Evolutionary conservation across 1,140 invertebrate genomes (phyloP).

Genomic region (Leptinotarsa defecta): DNA sequence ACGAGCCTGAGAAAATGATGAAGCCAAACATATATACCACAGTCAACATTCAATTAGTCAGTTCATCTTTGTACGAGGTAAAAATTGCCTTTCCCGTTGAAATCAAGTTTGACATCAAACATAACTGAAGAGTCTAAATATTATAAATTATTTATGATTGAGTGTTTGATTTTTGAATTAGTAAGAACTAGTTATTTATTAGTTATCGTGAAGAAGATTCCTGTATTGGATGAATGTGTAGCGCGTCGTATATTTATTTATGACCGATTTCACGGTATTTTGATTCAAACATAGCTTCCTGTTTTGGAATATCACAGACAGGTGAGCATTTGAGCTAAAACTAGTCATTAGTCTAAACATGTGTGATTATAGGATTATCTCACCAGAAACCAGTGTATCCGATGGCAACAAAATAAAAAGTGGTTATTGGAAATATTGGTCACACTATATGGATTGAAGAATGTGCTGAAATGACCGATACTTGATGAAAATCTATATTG

Average conservation of each 20-base stretch:
- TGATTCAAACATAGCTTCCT: background rate
- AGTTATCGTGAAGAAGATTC: constrained; percentile 1
- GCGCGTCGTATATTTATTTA: background rate
- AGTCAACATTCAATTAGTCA: background rate
- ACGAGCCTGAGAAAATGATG: constrained; percentile 4
- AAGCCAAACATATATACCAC: background rate
- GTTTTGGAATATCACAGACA: background rate
- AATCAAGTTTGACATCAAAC: background rate
- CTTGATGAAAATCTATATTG: too few relatives aligned
- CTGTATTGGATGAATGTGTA: background rate
- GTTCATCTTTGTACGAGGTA: background rate
- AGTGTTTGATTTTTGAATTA: background rate
- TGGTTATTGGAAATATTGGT: too few relatives aligned
- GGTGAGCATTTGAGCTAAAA: too few relatives aligned
- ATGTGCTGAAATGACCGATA: too few relatives aligned
- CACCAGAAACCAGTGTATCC: too few relatives aligned
- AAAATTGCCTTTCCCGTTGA: background rate
- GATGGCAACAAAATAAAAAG: too few relatives aligned
- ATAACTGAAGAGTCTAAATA: background rate
- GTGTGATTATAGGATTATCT: too few relatives aligned
- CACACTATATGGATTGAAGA: too few relatives aligned
- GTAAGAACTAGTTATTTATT: background rate
- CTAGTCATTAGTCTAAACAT: too few relatives aligned
- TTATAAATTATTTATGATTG: background rate
- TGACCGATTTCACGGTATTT: background rate